phyloP scores from a whole-genome alignment of 2,888 invertebrate species.

The Rhopalosiphum nymphaeae region DNA sequence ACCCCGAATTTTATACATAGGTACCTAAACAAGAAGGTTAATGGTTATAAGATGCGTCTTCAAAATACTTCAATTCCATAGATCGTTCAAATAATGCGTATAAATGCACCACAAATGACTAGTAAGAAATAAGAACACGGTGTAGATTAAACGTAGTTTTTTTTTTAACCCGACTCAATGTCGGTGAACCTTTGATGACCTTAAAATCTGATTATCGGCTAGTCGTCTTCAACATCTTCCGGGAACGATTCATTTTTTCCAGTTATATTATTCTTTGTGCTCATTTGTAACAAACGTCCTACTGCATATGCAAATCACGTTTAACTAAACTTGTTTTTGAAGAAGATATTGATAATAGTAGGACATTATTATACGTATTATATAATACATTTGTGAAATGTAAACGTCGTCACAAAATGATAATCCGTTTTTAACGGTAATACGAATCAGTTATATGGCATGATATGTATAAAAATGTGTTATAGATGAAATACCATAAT shows the following conservation, averaged over 20 bases:
- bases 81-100: background rate
- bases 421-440: background rate
- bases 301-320: background rate
- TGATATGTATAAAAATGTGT: background rate
- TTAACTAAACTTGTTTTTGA: background rate
- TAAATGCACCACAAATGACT: background rate
- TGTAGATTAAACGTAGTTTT: background rate
- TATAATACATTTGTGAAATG: background rate
- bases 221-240: background rate
- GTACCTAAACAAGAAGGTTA: background rate
- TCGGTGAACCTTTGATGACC: background rate
- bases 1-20: background rate
- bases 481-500: background rate
- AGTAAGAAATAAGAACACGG: background rate
- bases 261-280: background rate
- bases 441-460: background rate
- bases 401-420: background rate
- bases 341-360: background rate
- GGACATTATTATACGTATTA: background rate
- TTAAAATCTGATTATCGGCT: background rate
- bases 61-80: background rate
- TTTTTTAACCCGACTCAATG: background rate
- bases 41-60: background rate
- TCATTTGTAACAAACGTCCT: background rate
- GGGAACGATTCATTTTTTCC: background rate